Conservation (phyloP, 2,113 vertebrate genomes). For the Ibidorhyncha struthersii region DNA sequence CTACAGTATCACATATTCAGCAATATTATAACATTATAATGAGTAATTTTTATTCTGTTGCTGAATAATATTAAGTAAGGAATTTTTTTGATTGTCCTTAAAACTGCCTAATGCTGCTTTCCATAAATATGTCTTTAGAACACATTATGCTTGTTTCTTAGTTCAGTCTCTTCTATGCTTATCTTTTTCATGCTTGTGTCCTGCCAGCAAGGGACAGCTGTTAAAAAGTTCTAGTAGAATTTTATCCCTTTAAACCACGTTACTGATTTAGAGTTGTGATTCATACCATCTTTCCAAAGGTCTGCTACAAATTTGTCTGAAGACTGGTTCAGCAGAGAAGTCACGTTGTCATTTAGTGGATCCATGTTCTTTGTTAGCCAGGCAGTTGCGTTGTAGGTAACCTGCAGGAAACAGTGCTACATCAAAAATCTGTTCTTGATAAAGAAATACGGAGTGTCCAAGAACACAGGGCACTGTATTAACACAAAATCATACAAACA, state of each 20-base stretch:
- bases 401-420: constrained; percentile 70
- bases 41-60: not conserved
- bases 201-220: not conserved
- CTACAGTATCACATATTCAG: not conserved
- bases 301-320: constrained; percentile 92
- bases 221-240: not conserved
- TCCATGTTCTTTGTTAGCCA: constrained; percentile 99
- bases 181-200: not conserved
- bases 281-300: constrained; percentile 93
- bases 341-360: constrained; percentile 93
- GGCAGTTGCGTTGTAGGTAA: constrained; percentile 88
- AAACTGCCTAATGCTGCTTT: not conserved
- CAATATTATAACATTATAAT: not conserved
- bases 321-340: constrained; percentile 88
- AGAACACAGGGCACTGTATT: not conserved
- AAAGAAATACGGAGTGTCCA: not conserved
- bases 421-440: not conserved
- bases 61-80: not conserved
- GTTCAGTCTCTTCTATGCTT: not conserved
- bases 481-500: not conserved
- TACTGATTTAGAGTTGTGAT: not conserved
- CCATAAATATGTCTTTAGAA: not conserved
- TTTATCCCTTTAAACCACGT: not conserved
- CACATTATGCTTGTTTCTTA: not conserved
- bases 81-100: not conserved